These are phyloP conservation scores for Macquaria ambigua DNA, from an alignment of 2,113 vertebrate species.

Conservation along the genomic window DNA sequence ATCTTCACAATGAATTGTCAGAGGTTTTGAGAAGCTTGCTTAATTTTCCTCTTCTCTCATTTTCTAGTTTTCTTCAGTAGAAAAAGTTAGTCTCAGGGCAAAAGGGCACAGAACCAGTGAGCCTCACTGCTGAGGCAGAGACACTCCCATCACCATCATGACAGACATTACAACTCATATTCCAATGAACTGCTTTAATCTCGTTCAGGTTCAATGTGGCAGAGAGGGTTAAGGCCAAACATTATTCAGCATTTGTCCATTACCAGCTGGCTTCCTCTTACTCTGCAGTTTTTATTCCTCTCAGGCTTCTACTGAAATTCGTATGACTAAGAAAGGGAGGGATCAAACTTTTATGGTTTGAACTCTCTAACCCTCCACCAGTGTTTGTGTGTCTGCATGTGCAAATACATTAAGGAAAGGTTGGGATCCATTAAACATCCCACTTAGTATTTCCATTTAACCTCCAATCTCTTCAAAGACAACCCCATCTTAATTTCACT, in stretches of 20 bases:
- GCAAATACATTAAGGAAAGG: neutral
- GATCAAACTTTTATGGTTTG: neutral
- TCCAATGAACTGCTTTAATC: neutral
- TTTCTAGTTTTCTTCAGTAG: neutral
- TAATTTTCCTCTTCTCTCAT: neutral
- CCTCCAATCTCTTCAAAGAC: neutral
- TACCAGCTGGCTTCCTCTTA: neutral
- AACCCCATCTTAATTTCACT: neutral
- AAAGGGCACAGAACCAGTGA: neutral
- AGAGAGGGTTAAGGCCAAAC: neutral
- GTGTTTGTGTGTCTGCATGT: neutral
- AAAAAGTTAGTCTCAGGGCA: neutral
- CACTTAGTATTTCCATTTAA: neutral
- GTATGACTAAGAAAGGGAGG: neutral
- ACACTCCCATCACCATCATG: neutral
- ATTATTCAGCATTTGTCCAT: neutral
- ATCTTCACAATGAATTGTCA: neutral
- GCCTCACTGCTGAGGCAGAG: neutral
- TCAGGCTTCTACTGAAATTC: constrained; percentile 18
- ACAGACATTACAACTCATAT: neutral
- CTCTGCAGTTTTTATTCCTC: constrained; percentile 12
- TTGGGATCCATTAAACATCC: neutral
- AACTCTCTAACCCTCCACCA: neutral
- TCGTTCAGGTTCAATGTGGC: neutral
- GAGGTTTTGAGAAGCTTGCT: neutral